These are phyloP conservation scores for Graptemys geographica DNA, from an alignment of 2,797 vertebrate species.

Conservation along the genomic window DNA sequence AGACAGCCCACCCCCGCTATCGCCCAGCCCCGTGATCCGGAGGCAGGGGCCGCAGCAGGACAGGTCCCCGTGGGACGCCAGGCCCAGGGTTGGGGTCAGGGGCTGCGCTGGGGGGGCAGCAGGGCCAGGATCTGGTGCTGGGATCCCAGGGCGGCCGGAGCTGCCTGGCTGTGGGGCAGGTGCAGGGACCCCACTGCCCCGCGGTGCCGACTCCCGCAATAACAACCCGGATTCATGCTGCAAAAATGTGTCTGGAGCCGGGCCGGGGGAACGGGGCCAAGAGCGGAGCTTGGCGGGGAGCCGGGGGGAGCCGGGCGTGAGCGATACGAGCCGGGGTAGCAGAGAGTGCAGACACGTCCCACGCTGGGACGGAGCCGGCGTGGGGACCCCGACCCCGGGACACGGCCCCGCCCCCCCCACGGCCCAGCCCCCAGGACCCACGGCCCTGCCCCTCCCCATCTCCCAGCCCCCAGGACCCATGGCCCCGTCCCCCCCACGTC, in stretches of 20 bases:
- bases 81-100: background rate
- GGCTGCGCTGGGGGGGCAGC: background rate
- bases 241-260: background rate
- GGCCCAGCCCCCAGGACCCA: no score
- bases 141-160: background rate
- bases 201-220: no score
- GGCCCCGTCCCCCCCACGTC: no score
- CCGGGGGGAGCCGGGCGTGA: conserved; percentile 8
- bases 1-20: background rate
- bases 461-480: no score
- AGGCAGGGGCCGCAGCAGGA: no score
- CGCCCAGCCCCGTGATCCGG: no score
- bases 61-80: no score
- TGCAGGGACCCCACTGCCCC: no score
- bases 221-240: no score
- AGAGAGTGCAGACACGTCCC: background rate
- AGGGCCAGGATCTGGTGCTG: background rate
- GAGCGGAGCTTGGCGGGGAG: background rate
- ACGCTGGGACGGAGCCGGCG: no score
- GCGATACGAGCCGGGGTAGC: conserved; percentile 13
- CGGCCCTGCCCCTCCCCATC: no score
- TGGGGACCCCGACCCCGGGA: background rate
- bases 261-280: background rate
- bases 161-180: no score
- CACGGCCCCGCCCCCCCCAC: background rate